Conservation (phyloP, 2,797 vertebrate genomes). For the Gastrophryne carolinensis region DNA sequence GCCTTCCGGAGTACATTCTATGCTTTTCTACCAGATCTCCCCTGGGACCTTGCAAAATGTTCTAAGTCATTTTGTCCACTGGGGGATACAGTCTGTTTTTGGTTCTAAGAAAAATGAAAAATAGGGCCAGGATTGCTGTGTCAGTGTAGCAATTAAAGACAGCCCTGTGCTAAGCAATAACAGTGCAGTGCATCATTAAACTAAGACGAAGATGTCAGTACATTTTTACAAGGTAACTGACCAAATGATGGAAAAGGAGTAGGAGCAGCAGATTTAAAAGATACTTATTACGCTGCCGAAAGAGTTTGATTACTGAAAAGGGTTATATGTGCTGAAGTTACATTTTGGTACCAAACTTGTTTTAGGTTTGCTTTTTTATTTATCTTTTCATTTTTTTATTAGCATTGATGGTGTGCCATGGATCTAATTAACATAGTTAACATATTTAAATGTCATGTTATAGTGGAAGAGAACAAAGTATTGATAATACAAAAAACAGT, state of each 20-base stretch:
- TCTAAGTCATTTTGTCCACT: constrained; percentile 3
- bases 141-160: constrained; percentile 29
- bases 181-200: not conserved
- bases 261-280: not conserved
- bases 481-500: no score
- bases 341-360: no score
- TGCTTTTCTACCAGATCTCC: constrained; percentile 2
- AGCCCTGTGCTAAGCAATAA: constrained; percentile 23
- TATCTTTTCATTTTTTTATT: no score
- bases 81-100: not conserved
- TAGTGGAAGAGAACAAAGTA: no score
- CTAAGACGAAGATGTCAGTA: not conserved
- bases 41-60: constrained; percentile 2
- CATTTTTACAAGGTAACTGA: constrained; percentile 21
- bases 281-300: not conserved
- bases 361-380: no score
- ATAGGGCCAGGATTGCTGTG: constrained; percentile 34
- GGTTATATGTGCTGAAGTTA: no score
- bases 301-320: no score
- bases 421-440: no score
- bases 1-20: not conserved
- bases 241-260: not conserved
- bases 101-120: constrained; percentile 13
- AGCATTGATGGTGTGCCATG: no score
- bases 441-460: no score